These are phyloP conservation scores for Muscicapa adusta DNA, from an alignment of 2,113 vertebrate species.

Conservation along the genomic window DNA sequence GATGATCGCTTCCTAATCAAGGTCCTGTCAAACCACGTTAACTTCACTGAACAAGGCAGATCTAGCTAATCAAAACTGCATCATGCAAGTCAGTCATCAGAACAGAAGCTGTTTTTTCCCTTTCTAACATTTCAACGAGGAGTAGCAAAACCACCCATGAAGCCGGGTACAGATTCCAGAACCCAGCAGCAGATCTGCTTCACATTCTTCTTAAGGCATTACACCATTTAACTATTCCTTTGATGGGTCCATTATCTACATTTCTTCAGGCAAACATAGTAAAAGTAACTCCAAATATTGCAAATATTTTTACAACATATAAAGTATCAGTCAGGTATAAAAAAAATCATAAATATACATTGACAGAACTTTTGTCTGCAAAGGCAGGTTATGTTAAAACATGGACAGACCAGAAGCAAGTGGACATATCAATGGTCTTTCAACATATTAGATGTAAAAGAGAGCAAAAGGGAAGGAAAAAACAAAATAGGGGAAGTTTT, in stretches of 20 bases:
- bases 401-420: background rate
- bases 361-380: background rate
- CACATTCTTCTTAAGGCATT: background rate
- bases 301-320: background rate
- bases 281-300: background rate
- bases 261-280: background rate
- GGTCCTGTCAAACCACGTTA: constrained; percentile 42
- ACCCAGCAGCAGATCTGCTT: background rate
- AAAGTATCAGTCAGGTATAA: background rate
- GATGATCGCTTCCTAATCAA: constrained; percentile 52
- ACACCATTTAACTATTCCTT: background rate
- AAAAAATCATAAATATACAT: background rate
- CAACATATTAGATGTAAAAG: background rate
- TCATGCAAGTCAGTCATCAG: background rate
- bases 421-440: background rate
- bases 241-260: background rate
- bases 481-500: background rate
- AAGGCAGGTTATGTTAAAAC: background rate
- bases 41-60: constrained; percentile 6
- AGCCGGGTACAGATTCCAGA: background rate
- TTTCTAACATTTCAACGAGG: background rate
- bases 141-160: background rate
- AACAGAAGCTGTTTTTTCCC: background rate
- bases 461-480: background rate
- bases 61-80: constrained; percentile 25